Percentiles rank a stretch among this genome's conserved stretches.
Conservation (phyloP, 2,113 vertebrate genomes). For the Gymnorhina tibicen region DNA sequence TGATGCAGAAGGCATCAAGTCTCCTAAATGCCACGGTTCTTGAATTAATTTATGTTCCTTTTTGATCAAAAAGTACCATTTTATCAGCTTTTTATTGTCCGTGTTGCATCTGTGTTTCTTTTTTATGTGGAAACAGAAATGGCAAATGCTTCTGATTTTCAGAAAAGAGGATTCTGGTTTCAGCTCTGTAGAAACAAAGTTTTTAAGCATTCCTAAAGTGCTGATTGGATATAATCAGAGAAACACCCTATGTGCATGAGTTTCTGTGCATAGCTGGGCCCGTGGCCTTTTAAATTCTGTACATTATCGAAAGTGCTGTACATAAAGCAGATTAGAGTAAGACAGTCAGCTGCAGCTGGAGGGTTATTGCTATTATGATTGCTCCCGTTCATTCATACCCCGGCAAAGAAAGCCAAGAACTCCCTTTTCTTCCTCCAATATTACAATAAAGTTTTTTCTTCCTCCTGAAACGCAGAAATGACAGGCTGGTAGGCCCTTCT, state of each 20-base stretch:
- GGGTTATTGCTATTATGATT: neutral
- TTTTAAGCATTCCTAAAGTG: neutral
- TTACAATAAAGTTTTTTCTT: neutral
- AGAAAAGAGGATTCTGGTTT: neutral
- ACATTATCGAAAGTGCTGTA: fast-evolving
- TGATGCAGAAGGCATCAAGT: neutral
- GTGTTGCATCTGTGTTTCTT: neutral
- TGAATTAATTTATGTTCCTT: neutral
- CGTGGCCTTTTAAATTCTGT: neutral
- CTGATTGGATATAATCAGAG: neutral
- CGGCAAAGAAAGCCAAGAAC: neutral
- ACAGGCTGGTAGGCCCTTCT: neutral
- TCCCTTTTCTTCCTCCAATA: neutral
- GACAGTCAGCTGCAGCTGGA: neutral
- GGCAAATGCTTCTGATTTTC: neutral
- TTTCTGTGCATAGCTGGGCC: neutral
- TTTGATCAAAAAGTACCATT: neutral
- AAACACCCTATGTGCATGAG: neutral
- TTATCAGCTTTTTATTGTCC: neutral
- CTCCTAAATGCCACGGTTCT: neutral
- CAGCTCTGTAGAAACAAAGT: neutral
- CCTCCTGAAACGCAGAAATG: neutral
- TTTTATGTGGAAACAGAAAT: neutral
- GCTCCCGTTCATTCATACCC: neutral
- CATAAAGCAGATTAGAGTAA: neutral